Conservation (phyloP, 2,888 invertebrate species). For the Herminia tarsipennalis region DNA sequence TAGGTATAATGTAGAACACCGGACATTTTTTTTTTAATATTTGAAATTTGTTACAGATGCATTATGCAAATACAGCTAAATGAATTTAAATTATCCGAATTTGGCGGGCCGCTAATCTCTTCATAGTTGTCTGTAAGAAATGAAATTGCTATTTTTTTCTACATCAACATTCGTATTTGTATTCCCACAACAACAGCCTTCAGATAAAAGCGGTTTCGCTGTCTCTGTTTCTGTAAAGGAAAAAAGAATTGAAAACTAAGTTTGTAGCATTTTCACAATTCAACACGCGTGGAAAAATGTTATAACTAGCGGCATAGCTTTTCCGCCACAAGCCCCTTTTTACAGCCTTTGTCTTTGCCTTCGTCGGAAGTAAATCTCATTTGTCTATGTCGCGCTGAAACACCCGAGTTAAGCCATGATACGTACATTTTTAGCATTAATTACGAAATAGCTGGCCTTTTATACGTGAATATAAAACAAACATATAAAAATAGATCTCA, state of each 20-base stretch:
- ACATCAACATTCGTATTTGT: no score
- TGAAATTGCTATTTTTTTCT: no score
- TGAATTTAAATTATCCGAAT: no score
- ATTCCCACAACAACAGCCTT: conserved; percentile 30
- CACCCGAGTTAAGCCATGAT: conserved; percentile 23
- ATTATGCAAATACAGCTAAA: no score
- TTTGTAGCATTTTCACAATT: conserved; percentile 49
- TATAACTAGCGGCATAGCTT: conserved; percentile 49
- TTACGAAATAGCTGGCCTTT: neutral
- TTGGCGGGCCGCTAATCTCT: no score
- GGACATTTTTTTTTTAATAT: no score
- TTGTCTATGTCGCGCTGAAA: conserved; percentile 57
- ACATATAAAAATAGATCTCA: no score
- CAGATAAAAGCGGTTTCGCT: conserved; percentile 30
- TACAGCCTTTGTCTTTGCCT: conserved; percentile 52
- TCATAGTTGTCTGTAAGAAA: no score
- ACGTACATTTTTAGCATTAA: conserved; percentile 38
- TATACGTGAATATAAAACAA: no score
- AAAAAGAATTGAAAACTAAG: conserved; percentile 60
- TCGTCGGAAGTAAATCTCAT: conserved; percentile 61
- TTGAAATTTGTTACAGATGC: no score
- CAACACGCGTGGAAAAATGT: conserved; percentile 53
- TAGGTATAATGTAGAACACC: no score
- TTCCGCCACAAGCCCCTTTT: conserved; percentile 44
- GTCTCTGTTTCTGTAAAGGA: conserved; percentile 23